Conservation (phyloP, 2,797 vertebrate species). For the Pangasius djambal region DNA sequence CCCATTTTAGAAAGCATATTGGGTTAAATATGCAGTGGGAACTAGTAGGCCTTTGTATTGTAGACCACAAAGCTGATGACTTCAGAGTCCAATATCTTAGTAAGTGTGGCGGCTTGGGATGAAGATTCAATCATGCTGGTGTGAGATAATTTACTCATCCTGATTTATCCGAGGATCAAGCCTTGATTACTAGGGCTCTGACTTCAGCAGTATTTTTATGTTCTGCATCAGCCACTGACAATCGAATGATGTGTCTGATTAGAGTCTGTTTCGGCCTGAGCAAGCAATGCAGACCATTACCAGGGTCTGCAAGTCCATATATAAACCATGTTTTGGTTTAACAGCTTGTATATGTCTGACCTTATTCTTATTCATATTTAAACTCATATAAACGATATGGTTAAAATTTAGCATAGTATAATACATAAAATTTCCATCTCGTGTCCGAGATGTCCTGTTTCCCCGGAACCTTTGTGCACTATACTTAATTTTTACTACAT, state of each 20-base stretch:
- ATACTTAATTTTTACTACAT: not conserved
- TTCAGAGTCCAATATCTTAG: slow-evolving; percentile 69
- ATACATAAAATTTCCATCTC: not conserved
- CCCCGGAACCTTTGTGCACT: not conserved
- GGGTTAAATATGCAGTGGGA: slow-evolving; percentile 53
- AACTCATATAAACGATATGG: not conserved
- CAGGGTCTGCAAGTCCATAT: slow-evolving; percentile 24
- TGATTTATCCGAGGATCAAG: slow-evolving; percentile 56
- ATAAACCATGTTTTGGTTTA: slow-evolving; percentile 67
- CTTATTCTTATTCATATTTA: not conserved
- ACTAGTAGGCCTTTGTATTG: slow-evolving; percentile 60
- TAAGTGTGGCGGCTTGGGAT: slow-evolving; percentile 70
- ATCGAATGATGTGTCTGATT: slow-evolving; percentile 40
- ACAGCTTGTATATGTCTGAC: slow-evolving; percentile 43
- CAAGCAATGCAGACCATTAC: slow-evolving; percentile 4
- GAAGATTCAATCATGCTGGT: slow-evolving; percentile 68
- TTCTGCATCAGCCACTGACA: slow-evolving; percentile 34
- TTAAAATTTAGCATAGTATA: not conserved
- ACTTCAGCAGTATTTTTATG: slow-evolving; percentile 66
- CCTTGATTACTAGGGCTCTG: slow-evolving; percentile 63
- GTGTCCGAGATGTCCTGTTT: not conserved
- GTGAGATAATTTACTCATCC: slow-evolving; percentile 71
- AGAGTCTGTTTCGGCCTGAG: not conserved
- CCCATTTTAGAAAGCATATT: slow-evolving; percentile 54
- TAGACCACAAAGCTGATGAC: slow-evolving; percentile 53